Evolutionary conservation across 2,797 vertebrate species (phyloP), one percentile per base, ranked within the genome.

Genomic region (Xiphophorus birchmanni): DNA sequence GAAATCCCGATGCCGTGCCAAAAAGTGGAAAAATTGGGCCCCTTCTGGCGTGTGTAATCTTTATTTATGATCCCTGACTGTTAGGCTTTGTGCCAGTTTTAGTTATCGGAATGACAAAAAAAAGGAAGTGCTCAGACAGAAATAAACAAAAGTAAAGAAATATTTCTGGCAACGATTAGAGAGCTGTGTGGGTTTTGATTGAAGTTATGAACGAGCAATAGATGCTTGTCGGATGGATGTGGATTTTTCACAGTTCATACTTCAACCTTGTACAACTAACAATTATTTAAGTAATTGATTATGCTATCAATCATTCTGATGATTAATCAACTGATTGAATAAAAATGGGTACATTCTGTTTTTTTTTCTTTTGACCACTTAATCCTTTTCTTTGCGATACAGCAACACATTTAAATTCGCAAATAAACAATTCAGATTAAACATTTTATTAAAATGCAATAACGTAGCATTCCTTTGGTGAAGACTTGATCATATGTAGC

Each of bases 21-120:
- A 87, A 89, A 91, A 80, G 75, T 80, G 78, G 56, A 80, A 89
- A 67, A 87, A 85, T 81, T 54, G 54, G 56, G 75, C 81, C 65
- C 80, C 83, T 72, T 74, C 80, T 87, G 63, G 72, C 63, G 73
- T 86, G 63, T 88, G 50, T 91, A 85, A 90, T 83, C 80, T 81
- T 87, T 78, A 86, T 94, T 91, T 87, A 93, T 91, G 90, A 81
- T 81, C 65, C 79, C 84, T 85, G 84, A 88, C 93, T 86, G 85
- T 86, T 90, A 82, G 77, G 56, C 75, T 89, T 91, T 77, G 83
- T 80, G 86, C 42, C 42, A 90, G 48, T 50, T 80, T 78, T 82
- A 89, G 90, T 86, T 87, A 86, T 80, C 86, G 86, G 80, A 87
- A 84, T 74, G 67, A 86, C 82, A 75, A 40, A 83, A 84, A 37